phyloP scores from a whole-genome alignment of 30 jellyfish, hydroid and myxozoan species.

The Morbakka virulenta region DNA sequence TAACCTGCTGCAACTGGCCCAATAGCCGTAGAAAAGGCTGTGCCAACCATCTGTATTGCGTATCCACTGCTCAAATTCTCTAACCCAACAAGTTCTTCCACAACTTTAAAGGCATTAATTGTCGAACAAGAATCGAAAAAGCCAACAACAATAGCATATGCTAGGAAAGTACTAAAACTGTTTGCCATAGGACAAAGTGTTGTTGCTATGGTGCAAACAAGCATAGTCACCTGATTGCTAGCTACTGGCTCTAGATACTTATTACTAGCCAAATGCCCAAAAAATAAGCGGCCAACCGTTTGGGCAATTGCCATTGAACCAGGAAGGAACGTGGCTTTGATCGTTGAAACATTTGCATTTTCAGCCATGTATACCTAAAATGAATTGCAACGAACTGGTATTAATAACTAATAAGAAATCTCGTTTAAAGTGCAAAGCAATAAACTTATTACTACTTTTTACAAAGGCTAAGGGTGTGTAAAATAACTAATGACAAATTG shows the following conservation, averaged over 20 bases:
- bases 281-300: constrained; percentile 48
- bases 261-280: constrained; percentile 47
- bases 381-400: too few species aligned
- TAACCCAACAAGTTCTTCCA: constrained; percentile 51
- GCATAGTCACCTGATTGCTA: constrained; percentile 20
- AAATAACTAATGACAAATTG: too few species aligned
- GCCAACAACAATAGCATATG: constrained; percentile 37
- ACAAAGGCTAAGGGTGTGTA: too few species aligned
- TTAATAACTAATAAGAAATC: too few species aligned
- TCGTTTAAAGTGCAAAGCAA: too few species aligned
- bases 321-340: constrained; percentile 64
- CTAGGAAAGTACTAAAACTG: constrained; percentile 25
- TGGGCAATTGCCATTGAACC: constrained; percentile 51
- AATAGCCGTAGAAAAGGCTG: constrained; percentile 31
- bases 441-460: too few species aligned
- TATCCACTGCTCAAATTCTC: constrained; percentile 35
- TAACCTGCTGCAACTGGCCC: constrained; percentile 73
- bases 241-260: background rate
- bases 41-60: constrained; percentile 46
- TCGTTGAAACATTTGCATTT: constrained; percentile 35
- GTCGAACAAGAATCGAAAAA: constrained; percentile 50
- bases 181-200: constrained; percentile 56
- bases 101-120: constrained; percentile 6
- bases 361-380: constrained; percentile 69
- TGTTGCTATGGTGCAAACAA: constrained; percentile 38